Evolutionary conservation across 2,113 vertebrate species (phyloP).

Genomic region (Pipra filicauda): DNA sequence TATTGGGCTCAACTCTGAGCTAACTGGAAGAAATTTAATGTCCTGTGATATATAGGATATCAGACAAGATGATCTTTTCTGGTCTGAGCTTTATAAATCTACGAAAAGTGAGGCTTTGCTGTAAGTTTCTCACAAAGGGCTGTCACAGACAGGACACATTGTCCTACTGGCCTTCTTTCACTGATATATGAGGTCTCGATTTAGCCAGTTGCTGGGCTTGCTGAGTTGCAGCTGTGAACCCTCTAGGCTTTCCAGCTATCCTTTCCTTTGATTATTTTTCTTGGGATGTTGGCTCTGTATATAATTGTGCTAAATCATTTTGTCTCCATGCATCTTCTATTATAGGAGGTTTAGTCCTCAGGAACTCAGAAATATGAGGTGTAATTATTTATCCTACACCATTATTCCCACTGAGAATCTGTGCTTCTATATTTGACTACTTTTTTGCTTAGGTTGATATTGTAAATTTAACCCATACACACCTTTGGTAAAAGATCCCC

Average conservation of each 20-base stretch:
- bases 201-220: neutral
- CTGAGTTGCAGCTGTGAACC: neutral
- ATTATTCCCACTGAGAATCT: neutral
- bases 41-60: constrained; percentile 6
- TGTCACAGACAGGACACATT: constrained; percentile 22
- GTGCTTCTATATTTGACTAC: neutral
- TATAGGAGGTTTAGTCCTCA: neutral
- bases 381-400: neutral
- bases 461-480: neutral
- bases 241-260: neutral
- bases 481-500: neutral
- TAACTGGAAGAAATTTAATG: constrained; percentile 47
- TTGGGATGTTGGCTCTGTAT: neutral
- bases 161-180: constrained; percentile 38
- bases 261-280: constrained; percentile 13
- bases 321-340: neutral
- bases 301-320: constrained; percentile 30
- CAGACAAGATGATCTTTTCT: constrained; percentile 6
- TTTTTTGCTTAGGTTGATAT: neutral
- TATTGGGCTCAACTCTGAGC: constrained; percentile 20
- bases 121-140: constrained; percentile 27
- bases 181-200: constrained; percentile 5
- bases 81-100: constrained; percentile 48
- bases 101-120: neutral
- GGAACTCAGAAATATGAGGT: neutral